Evolutionary conservation across 2,888 invertebrate genomes (phyloP).

Genomic region (Platycnemis pennipes): DNA sequence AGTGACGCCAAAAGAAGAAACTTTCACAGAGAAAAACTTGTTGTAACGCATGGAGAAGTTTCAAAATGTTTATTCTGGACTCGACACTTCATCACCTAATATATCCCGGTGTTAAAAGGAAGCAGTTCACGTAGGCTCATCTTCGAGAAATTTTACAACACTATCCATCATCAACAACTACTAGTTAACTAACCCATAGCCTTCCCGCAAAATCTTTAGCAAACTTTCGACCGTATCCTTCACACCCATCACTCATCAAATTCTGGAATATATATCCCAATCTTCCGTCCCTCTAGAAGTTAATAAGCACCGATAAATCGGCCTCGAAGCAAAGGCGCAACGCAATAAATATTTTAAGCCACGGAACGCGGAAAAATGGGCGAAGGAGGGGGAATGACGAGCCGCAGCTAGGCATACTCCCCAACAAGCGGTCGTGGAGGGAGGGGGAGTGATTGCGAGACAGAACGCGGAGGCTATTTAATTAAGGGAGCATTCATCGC

Average conservation of each 20-base stretch:
- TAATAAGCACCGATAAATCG: slow-evolving; percentile 8
- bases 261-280: not conserved
- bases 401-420: not conserved
- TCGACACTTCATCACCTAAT: too few species aligned
- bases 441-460: not conserved
- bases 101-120: too few species aligned
- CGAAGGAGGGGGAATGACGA: not conserved
- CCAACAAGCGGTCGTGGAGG: not conserved
- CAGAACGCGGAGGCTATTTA: not conserved
- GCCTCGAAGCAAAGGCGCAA: not conserved
- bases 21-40: too few species aligned
- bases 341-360: not conserved
- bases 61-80: too few species aligned
- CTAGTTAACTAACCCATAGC: not conserved
- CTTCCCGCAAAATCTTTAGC: not conserved
- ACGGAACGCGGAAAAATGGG: not conserved
- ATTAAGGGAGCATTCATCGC: slow-evolving; percentile 20
- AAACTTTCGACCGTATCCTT: not conserved
- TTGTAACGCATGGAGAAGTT: too few species aligned
- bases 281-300: not conserved
- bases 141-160: not conserved
- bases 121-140: not conserved
- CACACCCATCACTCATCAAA: not conserved
- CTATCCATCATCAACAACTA: not conserved
- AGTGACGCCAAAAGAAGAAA: too few species aligned